Evolutionary conservation across 1,140 invertebrate species (phyloP).

Genomic region (Bombus vancouverensis): DNA sequence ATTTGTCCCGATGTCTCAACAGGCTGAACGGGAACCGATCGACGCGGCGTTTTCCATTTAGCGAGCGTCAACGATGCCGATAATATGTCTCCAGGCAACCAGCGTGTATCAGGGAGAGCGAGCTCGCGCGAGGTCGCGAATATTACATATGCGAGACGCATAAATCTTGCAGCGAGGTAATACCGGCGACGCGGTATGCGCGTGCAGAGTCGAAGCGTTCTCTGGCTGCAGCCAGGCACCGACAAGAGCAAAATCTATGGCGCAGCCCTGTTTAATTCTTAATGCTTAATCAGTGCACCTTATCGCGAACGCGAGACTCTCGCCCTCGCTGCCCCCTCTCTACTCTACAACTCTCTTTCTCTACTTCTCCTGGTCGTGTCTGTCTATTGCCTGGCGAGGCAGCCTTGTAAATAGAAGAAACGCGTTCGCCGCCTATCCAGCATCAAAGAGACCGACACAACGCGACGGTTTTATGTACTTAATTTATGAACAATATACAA

Average conservation of each 20-base stretch:
- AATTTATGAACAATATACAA: slow-evolving; percentile 80
- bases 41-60: slow-evolving; percentile 23
- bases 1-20: not conserved
- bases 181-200: slow-evolving; percentile 36
- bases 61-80: slow-evolving; percentile 30
- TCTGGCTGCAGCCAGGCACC: not conserved
- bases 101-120: slow-evolving; percentile 21
- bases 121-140: slow-evolving; percentile 40
- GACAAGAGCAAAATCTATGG: slow-evolving; percentile 57
- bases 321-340: not conserved
- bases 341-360: slow-evolving; percentile 20
- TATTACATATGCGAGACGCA: slow-evolving; percentile 62
- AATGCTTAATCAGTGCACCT: slow-evolving; percentile 72
- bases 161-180: slow-evolving; percentile 63
- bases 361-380: not conserved
- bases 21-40: not conserved
- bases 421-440: slow-evolving; percentile 71
- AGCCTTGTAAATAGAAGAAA: slow-evolving; percentile 73
- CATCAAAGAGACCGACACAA: slow-evolving; percentile 76
- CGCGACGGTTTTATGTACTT: slow-evolving; percentile 77
- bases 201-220: slow-evolving; percentile 13
- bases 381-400: slow-evolving; percentile 33
- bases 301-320: slow-evolving; percentile 57
- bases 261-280: slow-evolving; percentile 68
- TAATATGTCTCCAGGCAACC: slow-evolving; percentile 30